These are phyloP conservation scores for Leucania comma DNA, from an alignment of 2,888 invertebrate genomes.

Conservation along the genomic window DNA sequence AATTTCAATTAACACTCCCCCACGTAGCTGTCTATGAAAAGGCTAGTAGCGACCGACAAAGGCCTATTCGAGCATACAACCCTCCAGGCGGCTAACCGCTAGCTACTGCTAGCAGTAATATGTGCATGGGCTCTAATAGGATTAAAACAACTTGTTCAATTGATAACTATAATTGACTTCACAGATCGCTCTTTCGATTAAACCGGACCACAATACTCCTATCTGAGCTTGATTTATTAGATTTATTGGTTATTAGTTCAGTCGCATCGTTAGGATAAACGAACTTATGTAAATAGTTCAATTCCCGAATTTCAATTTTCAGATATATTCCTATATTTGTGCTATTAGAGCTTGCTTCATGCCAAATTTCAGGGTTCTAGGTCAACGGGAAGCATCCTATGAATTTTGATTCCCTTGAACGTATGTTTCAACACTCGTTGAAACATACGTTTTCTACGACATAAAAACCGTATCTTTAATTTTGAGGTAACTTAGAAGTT, in stretches of 20 bases:
- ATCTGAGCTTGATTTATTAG: neutral
- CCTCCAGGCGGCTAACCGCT: neutral
- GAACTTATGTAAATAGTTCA: too few species aligned
- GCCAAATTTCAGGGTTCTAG: too few species aligned
- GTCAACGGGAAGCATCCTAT: too few species aligned
- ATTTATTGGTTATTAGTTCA: neutral
- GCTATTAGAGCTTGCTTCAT: too few species aligned
- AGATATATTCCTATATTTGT: too few species aligned
- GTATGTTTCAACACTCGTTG: too few species aligned
- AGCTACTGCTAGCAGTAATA: neutral
- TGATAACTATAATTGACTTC: neutral
- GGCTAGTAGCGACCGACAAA: neutral
- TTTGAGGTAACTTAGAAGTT: too few species aligned
- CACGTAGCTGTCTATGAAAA: neutral
- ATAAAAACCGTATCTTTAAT: too few species aligned
- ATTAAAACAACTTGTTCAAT: neutral
- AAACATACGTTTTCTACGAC: too few species aligned
- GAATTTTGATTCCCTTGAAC: too few species aligned
- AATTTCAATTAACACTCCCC: neutral
- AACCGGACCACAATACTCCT: neutral
- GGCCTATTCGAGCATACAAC: neutral
- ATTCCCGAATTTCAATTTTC: too few species aligned
- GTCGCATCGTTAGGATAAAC: neutral
- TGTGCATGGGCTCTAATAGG: neutral
- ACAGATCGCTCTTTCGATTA: conserved; percentile 3